These are phyloP conservation scores for Anguilla anguilla DNA, from an alignment of 2,797 vertebrate species.

Conservation along the genomic window DNA sequence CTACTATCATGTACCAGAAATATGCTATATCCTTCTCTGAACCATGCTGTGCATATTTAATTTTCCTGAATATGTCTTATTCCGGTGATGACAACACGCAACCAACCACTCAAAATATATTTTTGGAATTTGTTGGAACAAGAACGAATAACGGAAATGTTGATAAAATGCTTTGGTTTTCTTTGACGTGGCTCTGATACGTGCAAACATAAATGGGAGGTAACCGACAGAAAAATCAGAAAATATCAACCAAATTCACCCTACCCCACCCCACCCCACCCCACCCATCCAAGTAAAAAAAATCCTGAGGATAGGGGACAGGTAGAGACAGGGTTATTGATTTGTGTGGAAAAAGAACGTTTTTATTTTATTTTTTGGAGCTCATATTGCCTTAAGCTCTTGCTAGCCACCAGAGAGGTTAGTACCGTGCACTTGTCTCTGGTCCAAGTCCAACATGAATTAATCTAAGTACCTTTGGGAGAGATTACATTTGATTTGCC, in stretches of 20 bases:
- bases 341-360: not conserved
- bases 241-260: too few relatives aligned
- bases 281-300: too few relatives aligned
- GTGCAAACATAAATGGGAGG: too few relatives aligned
- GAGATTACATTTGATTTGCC: conserved; percentile 26
- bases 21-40: not conserved
- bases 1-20: not conserved
- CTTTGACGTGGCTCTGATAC: too few relatives aligned
- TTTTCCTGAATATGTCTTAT: not conserved
- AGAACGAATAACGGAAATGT: too few relatives aligned
- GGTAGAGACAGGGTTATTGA: not conserved
- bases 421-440: not conserved
- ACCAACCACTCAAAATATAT: not conserved
- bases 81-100: not conserved
- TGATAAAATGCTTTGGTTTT: too few relatives aligned
- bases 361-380: not conserved
- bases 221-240: too few relatives aligned
- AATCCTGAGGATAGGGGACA: not conserved
- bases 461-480: conserved; percentile 21
- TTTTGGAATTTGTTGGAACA: not conserved
- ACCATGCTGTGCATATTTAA: not conserved
- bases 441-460: not conserved
- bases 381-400: conserved; percentile 16
- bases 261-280: too few relatives aligned
- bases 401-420: conserved; percentile 8